Evolutionary conservation across 2,888 invertebrate species (phyloP).

Genomic region (Parochlus steinenii): DNA sequence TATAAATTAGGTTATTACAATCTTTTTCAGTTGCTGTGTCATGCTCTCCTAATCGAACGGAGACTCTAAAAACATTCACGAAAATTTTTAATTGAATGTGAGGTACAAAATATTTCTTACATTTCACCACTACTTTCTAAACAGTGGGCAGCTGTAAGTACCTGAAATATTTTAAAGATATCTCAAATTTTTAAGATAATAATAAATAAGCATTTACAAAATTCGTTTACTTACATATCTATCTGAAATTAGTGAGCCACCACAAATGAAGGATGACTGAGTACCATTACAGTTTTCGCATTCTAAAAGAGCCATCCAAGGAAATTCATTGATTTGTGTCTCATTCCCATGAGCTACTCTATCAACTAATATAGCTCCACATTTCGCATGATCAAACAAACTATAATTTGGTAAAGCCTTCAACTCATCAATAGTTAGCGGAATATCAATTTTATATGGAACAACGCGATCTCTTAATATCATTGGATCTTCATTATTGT

Average conservation of each 20-base stretch:
- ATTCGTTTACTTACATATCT: neutral
- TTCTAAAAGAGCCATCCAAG: slow-evolving; percentile 5
- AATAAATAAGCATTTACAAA: neutral
- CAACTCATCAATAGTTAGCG: too few relatives aligned
- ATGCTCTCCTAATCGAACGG: slow-evolving; percentile 20
- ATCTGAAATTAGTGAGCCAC: slow-evolving; percentile 6
- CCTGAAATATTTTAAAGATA: slow-evolving; percentile 1
- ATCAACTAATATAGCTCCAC: neutral
- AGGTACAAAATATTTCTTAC: neutral
- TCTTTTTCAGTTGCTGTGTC: slow-evolving; percentile 17
- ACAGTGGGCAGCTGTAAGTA: slow-evolving; percentile 9
- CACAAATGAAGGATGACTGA: slow-evolving; percentile 2
- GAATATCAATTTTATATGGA: too few relatives aligned
- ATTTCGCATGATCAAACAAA: slow-evolving; percentile 2
- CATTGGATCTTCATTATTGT: too few relatives aligned
- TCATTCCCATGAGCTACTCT: slow-evolving; percentile 5
- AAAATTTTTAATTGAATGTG: neutral
- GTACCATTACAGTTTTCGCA: neutral
- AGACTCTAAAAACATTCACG: neutral
- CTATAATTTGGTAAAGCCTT: slow-evolving; percentile 4
- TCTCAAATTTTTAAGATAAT: neutral
- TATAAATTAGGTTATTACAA: slow-evolving; percentile 18
- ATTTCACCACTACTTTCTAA: neutral
- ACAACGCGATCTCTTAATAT: too few relatives aligned
- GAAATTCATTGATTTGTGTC: slow-evolving; percentile 3